Conservation (phyloP, 2,797 vertebrate genomes). For the Dicrostonyx torquatus region DNA sequence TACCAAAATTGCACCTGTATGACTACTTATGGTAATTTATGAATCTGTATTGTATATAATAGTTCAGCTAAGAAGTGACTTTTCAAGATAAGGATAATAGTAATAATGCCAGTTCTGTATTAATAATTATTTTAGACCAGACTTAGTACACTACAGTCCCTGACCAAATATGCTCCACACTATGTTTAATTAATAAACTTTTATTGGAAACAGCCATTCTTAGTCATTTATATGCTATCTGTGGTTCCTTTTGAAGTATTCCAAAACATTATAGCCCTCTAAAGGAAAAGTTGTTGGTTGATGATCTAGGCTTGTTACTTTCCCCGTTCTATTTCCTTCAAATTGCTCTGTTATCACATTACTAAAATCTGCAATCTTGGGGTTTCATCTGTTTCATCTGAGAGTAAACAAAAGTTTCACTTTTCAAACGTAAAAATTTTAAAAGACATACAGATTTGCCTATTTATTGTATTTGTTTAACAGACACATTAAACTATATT, state of each 20-base stretch:
- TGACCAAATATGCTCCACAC: background rate
- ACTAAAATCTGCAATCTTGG: background rate
- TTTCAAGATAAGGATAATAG: background rate
- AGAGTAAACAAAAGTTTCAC: background rate
- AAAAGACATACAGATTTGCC: background rate
- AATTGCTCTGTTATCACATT: background rate
- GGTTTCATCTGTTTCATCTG: background rate
- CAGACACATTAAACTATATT: background rate
- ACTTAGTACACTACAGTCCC: background rate
- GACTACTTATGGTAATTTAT: background rate
- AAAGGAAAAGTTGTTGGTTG: background rate
- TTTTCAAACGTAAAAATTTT: constrained; percentile 8
- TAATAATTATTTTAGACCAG: background rate
- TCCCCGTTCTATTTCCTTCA: background rate
- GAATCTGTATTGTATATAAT: constrained; percentile 15
- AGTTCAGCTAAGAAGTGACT: background rate
- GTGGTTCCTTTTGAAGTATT: background rate
- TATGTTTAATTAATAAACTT: background rate
- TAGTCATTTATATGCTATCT: background rate
- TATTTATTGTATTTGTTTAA: background rate
- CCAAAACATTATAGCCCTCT: background rate
- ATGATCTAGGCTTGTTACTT: background rate
- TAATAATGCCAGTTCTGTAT: background rate
- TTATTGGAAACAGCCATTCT: background rate
- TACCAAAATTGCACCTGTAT: background rate